These are phyloP conservation scores for Engraulis encrasicolus DNA, from an alignment of 2,113 vertebrate genomes.

Conservation along the genomic window DNA sequence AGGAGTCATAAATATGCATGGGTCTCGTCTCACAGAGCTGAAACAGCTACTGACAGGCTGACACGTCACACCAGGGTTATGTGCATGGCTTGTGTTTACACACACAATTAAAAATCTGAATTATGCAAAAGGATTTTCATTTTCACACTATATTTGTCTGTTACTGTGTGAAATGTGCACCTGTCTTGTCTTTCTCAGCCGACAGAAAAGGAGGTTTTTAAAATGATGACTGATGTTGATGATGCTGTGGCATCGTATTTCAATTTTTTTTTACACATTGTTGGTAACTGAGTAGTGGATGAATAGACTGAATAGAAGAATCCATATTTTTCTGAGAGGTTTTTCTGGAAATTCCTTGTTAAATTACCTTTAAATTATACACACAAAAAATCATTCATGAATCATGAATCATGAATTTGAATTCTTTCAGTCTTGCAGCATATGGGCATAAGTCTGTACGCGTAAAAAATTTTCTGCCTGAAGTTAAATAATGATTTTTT, in stretches of 20 bases:
- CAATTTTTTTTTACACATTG: not conserved
- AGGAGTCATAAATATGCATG: constrained; percentile 7
- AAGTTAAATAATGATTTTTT: constrained; percentile 9
- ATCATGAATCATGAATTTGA: no score
- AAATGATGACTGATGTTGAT: not conserved
- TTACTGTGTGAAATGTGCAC: not conserved
- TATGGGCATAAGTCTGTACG: no score
- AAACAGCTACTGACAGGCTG: not conserved
- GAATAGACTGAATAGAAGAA: no score
- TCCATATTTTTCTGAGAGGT: no score
- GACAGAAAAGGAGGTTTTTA: not conserved
- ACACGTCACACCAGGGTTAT: no score
- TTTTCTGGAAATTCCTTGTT: no score
- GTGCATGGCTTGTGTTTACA: not conserved
- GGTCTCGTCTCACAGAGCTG: constrained; percentile 1
- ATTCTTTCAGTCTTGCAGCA: no score
- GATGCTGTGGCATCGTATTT: constrained; percentile 28
- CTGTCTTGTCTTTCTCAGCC: not conserved
- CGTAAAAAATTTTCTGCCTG: no score
- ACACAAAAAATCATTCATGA: no score
- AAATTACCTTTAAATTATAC: no score
- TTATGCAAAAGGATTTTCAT: not conserved
- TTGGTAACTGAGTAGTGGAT: no score
- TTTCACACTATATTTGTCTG: not conserved
- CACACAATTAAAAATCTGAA: not conserved